Evolutionary conservation across 2,113 vertebrate species (phyloP).

Genomic region (Gasterosteus aculeatus): DNA sequence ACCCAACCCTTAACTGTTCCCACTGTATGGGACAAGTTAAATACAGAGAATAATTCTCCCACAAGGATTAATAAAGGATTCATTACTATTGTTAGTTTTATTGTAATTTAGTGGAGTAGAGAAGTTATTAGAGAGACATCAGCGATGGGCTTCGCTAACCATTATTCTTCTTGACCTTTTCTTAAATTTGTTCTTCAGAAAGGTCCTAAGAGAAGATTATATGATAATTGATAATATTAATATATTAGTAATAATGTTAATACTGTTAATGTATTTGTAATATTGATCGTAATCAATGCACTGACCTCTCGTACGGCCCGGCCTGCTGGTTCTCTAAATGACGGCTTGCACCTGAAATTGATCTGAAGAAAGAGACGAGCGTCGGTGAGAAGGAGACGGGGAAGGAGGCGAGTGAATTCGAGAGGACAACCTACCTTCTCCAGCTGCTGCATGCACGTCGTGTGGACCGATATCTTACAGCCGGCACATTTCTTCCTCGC

Average conservation of each 20-base stretch:
- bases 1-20: too few relatives aligned
- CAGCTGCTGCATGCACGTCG: slow-evolving; percentile 91
- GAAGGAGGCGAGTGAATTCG: slow-evolving; percentile 9
- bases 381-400: not conserved
- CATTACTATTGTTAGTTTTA: not conserved
- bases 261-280: too few relatives aligned
- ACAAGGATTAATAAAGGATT: too few relatives aligned
- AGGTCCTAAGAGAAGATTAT: not conserved
- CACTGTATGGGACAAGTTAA: too few relatives aligned
- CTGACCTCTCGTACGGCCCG: slow-evolving; percentile 91
- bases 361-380: slow-evolving; percentile 81
- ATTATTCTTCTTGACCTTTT: not conserved
- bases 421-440: slow-evolving; percentile 86
- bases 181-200: not conserved
- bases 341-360: slow-evolving; percentile 97
- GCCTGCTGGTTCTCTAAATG: slow-evolving; percentile 93
- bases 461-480: slow-evolving; percentile 96
- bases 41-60: too few relatives aligned
- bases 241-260: too few relatives aligned
- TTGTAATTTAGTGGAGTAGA: not conserved
- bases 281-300: not conserved
- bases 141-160: not conserved
- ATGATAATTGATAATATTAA: not conserved
- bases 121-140: not conserved
- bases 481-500: slow-evolving; percentile 93